These are phyloP conservation scores for Caenorhabditis inopinata DNA, from an alignment of 1,140 invertebrate species.

Conservation along the genomic window DNA sequence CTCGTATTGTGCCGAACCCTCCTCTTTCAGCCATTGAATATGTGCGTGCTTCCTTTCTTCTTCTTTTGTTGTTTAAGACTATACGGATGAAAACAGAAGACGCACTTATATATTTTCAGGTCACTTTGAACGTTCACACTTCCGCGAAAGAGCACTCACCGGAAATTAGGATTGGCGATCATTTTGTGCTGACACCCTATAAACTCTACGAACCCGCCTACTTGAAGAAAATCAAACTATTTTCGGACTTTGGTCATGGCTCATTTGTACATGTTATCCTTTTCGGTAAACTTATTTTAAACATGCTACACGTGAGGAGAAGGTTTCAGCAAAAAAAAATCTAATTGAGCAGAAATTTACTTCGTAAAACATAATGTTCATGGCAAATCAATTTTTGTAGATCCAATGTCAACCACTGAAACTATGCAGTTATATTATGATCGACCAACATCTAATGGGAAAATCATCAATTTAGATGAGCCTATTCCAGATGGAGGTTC, in stretches of 20 bases:
- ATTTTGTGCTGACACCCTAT: constrained; percentile 49
- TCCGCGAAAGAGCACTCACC: constrained; percentile 49
- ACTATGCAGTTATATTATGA: constrained; percentile 51
- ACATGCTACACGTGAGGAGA: background rate
- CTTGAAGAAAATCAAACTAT: constrained; percentile 43
- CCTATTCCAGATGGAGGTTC: constrained; percentile 47
- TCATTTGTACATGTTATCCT: constrained; percentile 47
- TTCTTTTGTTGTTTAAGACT: background rate
- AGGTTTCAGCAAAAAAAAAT: background rate
- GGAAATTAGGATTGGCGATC: constrained; percentile 50
- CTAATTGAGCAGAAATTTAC: no score
- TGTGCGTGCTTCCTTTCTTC: constrained; percentile 22
- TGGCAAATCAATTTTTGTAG: background rate
- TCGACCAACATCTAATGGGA: constrained; percentile 13
- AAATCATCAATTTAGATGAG: constrained; percentile 43
- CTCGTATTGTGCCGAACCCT: constrained; percentile 50
- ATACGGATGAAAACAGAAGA: background rate
- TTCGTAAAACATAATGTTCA: no score
- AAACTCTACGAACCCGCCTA: constrained; percentile 48
- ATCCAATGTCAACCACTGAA: constrained; percentile 44
- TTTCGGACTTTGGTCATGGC: constrained; percentile 41
- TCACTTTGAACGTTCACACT: constrained; percentile 52
- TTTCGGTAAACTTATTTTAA: constrained; percentile 43
- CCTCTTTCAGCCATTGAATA: constrained; percentile 50
- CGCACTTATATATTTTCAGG: background rate